A percentile compares a stretch with the other conserved stretches of the same genome.
Evolutionary conservation across 2,797 vertebrate species (phyloP).

Genomic region (Allobates femoralis): DNA sequence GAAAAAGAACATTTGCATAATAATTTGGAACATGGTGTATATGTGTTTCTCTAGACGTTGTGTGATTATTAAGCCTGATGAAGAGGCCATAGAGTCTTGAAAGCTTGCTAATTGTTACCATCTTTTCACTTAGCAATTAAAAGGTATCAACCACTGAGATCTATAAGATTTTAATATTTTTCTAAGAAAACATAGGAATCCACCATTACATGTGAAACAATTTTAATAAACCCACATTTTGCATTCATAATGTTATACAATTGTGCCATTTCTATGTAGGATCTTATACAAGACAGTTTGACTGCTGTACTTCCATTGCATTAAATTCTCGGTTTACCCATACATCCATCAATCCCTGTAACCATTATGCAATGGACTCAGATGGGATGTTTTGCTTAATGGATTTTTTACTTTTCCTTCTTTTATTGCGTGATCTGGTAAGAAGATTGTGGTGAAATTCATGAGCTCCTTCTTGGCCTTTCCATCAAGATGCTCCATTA

Average conservation of each 20-base stretch:
- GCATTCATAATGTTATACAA: background rate
- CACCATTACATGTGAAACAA: too few relatives aligned
- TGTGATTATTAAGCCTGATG: too few relatives aligned
- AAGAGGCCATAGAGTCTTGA: too few relatives aligned
- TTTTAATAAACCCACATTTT: too few relatives aligned
- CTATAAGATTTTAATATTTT: too few relatives aligned
- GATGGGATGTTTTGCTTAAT: slow-evolving; percentile 37
- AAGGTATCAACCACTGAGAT: too few relatives aligned
- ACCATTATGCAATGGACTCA: slow-evolving; percentile 23
- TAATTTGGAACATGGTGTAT: too few relatives aligned
- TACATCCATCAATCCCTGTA: slow-evolving; percentile 14
- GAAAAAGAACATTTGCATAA: too few relatives aligned
- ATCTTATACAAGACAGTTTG: background rate
- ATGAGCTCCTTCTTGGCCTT: slow-evolving; percentile 44
- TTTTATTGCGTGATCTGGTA: slow-evolving; percentile 21
- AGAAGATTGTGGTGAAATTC: slow-evolving; percentile 39
- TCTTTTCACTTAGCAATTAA: too few relatives aligned
- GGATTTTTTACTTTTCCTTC: slow-evolving; percentile 22
- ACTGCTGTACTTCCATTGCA: background rate
- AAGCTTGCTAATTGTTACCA: too few relatives aligned
- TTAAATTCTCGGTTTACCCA: slow-evolving; percentile 1
- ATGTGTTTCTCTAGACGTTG: too few relatives aligned
- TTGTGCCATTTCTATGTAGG: background rate
- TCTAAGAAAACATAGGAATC: too few relatives aligned
- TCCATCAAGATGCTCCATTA: slow-evolving; percentile 55